phyloP scores from a whole-genome alignment of 1,140 invertebrate species.

The Diabrotica undecimpunctata region DNA sequence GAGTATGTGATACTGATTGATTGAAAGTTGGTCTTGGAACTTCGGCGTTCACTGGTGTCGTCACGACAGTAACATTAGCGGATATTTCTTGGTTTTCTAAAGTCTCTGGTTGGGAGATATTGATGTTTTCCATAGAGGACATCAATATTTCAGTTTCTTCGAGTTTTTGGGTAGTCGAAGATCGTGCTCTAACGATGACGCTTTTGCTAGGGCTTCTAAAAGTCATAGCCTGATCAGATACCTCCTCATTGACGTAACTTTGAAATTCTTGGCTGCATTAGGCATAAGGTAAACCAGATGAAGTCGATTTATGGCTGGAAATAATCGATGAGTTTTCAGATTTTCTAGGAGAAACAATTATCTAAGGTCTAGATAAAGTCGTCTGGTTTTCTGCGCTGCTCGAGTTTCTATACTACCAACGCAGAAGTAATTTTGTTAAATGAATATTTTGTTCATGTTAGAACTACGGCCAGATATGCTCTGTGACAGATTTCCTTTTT shows the following conservation, averaged over 20 bases:
- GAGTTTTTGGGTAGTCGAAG: conserved; percentile 43
- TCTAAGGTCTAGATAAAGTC: conserved; percentile 55
- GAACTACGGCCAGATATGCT: too few relatives aligned
- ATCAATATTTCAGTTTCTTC: conserved; percentile 49
- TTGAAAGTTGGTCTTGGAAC: conserved; percentile 61
- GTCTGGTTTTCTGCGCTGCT: conserved; percentile 44
- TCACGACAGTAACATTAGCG: conserved; percentile 78
- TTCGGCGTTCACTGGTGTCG: conserved; percentile 50
- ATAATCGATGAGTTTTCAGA: conserved; percentile 27
- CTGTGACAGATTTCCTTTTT: too few relatives aligned
- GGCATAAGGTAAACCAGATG: not conserved
- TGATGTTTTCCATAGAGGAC: conserved; percentile 49
- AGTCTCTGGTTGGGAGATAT: conserved; percentile 55
- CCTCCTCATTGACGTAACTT: conserved; percentile 17
- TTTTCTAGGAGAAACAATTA: conserved; percentile 63
- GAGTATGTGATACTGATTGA: conserved; percentile 81
- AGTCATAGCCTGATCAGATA: conserved; percentile 23
- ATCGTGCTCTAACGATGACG: conserved; percentile 84
- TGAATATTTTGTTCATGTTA: too few relatives aligned
- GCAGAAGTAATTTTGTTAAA: too few relatives aligned
- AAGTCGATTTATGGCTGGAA: conserved; percentile 15
- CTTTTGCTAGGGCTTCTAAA: conserved; percentile 61
- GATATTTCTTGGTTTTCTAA: conserved; percentile 75
- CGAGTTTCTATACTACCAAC: too few relatives aligned
- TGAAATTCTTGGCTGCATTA: conserved; percentile 19